Conservation (phyloP, 2,888 invertebrate genomes). For the Ligdia adustata region DNA sequence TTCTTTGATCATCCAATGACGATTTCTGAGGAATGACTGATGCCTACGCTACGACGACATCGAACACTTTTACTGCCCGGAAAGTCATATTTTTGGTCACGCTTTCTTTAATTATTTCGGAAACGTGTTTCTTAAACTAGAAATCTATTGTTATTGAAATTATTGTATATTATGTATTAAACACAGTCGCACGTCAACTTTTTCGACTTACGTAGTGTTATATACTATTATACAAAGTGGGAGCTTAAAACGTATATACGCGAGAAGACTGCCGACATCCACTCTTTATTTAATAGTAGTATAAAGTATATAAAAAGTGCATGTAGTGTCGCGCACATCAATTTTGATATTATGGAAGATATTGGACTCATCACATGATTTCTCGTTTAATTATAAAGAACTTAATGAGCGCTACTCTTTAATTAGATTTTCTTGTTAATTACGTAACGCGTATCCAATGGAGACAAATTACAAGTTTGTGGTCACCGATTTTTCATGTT, state of each 20-base stretch:
- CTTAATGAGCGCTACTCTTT: constrained; percentile 15
- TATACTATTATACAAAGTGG: background rate
- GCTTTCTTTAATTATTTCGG: constrained; percentile 57
- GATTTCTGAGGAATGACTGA: too few species aligned
- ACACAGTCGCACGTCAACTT: constrained; percentile 13
- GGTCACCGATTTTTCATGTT: constrained; percentile 19
- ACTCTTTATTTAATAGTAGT: too few species aligned
- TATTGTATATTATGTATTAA: too few species aligned
- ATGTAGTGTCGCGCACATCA: background rate
- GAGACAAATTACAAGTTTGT: constrained; percentile 19
- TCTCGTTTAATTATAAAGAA: constrained; percentile 17
- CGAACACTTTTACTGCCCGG: constrained; percentile 58
- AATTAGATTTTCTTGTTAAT: constrained; percentile 23
- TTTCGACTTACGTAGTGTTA: too few species aligned
- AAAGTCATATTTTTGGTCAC: constrained; percentile 51
- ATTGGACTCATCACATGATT: constrained; percentile 14
- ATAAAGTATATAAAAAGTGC: background rate
- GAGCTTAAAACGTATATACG: too few species aligned
- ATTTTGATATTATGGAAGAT: constrained; percentile 1
- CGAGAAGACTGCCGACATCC: too few species aligned
- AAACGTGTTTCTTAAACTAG: constrained; percentile 25
- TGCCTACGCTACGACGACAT: too few species aligned
- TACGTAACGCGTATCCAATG: constrained; percentile 24
- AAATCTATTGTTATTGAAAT: constrained; percentile 25
- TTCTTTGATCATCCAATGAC: too few species aligned